A percentile compares a stretch with the other conserved stretches of the same genome.
phyloP scores from a whole-genome alignment of 2,113 vertebrate genomes.

The Aspidoscelis tigris region DNA sequence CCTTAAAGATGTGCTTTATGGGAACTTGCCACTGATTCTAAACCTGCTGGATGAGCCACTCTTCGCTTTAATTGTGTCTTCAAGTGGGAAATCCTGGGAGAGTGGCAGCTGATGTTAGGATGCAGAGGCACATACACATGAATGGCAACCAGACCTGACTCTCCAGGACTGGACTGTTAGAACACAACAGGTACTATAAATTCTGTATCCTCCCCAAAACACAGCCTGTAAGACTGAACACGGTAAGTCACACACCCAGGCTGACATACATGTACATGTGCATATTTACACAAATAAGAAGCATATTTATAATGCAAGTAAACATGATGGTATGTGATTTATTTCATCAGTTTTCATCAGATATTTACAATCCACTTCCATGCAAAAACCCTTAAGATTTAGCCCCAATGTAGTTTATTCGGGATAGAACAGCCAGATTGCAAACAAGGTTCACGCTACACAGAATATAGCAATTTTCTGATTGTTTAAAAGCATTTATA shows the following conservation, averaged over 20 bases:
- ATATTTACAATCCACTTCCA: neutral
- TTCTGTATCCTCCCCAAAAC: neutral
- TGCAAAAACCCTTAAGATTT: neutral
- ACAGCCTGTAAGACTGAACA: conserved; percentile 7
- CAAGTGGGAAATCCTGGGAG: too few species aligned
- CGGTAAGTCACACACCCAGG: neutral
- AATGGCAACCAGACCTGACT: too few species aligned
- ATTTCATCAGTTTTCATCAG: too few species aligned
- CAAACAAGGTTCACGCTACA: neutral
- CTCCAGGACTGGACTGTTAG: too few species aligned
- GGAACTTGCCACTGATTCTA: too few species aligned
- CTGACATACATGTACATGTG: neutral
- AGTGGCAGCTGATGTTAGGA: too few species aligned
- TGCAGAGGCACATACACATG: too few species aligned
- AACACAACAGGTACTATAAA: too few species aligned
- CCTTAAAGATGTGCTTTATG: too few species aligned
- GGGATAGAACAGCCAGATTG: neutral
- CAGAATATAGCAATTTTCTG: neutral
- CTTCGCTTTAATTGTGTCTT: too few species aligned
- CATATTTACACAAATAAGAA: neutral
- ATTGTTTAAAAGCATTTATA: neutral
- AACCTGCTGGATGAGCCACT: too few species aligned
- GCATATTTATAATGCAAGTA: neutral
- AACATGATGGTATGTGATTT: neutral
- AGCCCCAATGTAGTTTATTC: neutral